Base-by-base conservation (phyloP, 2,797 vertebrate genomes). In the Bryconaethiops microstoma region DNA sequence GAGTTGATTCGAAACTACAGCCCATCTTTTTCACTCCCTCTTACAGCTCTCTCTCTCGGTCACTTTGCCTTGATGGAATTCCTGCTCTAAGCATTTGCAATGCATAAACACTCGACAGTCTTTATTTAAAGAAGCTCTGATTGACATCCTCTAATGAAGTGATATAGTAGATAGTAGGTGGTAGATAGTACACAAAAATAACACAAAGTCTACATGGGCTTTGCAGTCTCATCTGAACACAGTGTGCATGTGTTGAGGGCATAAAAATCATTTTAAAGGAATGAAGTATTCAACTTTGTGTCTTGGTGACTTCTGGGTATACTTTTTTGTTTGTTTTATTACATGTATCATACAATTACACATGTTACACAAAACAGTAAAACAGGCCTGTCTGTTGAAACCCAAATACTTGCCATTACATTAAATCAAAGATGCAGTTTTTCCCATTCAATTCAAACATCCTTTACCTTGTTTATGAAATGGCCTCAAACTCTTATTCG, bases 1-100 rank as follows among this genome's bases (percentile, higher is more conserved):
- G 21, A 74, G 59, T 68, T 77, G 4, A 72, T 77, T 17, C 59
- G 8, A 60, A 76, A 45, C 57, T 50, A 23, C 16, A n/a, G 35
- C 42, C n/a, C 40, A 67, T 42, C 8, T 60, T 78, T 14, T 57
- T 52, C 42, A 1, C 29, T 55, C 71, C 52, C 62, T 40, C 52
- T 52, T n/a, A 14, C 25, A 13, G 45, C 52, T 55, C 3, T n/a
- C 52, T 12, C 10, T 2, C 40, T 40, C 39, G 21, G 17, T 35
- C 48, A 9, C 21, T 14, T 21, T 21, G 7, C 50, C 25, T 35
- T 16, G 29, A 45, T 7, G 45, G 23, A n/a, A 69, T 48, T 23
- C 13, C 69, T 54, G 25, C 23, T 55, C 17, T 9, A 48, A 50
- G 13, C 42, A 70, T 71, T 2, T 21, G 9, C 14, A 2, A 17